Percentiles rank a stretch among this genome's conserved stretches.
Conservation (phyloP, 2,797 vertebrate genomes). For the Spinus pinus region DNA sequence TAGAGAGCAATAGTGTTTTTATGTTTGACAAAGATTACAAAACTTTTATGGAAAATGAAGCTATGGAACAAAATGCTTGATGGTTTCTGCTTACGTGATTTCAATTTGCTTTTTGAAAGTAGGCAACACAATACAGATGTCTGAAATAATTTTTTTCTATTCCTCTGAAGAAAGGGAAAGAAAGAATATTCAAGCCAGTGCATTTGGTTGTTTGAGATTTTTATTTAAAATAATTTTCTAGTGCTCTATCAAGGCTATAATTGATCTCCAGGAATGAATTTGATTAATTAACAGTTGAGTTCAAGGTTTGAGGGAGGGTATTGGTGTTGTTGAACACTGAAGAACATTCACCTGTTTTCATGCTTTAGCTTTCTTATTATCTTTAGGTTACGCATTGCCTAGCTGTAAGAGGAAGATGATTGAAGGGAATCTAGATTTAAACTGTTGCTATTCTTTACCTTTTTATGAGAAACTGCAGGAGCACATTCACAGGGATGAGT, state of each 20-base stretch:
- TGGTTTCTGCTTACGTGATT: background rate
- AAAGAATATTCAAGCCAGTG: background rate
- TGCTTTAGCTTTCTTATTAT: background rate
- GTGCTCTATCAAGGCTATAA: background rate
- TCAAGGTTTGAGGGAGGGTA: background rate
- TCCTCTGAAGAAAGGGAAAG: background rate
- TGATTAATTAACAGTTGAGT: background rate
- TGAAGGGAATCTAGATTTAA: background rate
- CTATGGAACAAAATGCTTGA: background rate
- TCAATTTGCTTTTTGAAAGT: background rate
- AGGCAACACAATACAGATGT: background rate
- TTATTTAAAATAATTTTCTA: background rate
- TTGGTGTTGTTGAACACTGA: background rate
- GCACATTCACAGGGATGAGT: accelerated
- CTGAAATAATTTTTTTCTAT: background rate
- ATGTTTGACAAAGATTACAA: background rate
- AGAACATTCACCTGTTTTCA: background rate
- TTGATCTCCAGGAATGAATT: background rate
- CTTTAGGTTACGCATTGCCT: background rate
- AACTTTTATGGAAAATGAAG: background rate
- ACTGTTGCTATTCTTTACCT: background rate
- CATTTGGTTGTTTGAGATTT: background rate
- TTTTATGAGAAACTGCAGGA: background rate
- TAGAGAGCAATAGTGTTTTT: slow-evolving; percentile 7
- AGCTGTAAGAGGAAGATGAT: background rate